A percentile compares a stretch with the other conserved stretches of the same genome.
Evolutionary conservation across 1,140 invertebrate genomes (phyloP).

Genomic region (Rhagoletis pomonella): DNA sequence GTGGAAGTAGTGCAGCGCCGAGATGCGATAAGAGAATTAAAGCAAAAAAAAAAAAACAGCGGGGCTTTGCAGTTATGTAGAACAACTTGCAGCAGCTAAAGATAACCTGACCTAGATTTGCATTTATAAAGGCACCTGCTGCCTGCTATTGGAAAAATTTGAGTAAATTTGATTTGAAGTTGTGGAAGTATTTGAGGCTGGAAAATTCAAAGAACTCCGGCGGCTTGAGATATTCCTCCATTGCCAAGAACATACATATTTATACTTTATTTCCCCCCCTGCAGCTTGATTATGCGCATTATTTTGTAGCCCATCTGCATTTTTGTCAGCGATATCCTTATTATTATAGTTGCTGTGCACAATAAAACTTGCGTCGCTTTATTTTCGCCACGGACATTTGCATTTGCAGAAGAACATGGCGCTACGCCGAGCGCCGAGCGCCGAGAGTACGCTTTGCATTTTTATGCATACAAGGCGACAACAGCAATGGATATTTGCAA

Average conservation of each 20-base stretch:
- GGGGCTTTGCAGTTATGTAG: neutral
- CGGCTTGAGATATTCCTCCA: neutral
- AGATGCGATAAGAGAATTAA: neutral
- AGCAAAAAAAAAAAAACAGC: neutral
- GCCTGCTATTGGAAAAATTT: neutral
- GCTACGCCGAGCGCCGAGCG: neutral
- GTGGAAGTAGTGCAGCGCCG: slow-evolving; percentile 22
- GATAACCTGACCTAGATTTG: slow-evolving; percentile 19
- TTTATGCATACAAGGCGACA: neutral
- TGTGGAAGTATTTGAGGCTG: neutral
- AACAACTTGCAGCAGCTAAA: neutral
- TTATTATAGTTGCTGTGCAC: neutral
- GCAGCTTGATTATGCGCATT: slow-evolving; percentile 9
- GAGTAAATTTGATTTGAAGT: neutral
- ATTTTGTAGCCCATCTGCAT: neutral
- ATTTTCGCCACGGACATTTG: neutral
- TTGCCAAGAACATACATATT: neutral
- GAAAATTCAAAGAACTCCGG: neutral
- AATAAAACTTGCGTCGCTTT: neutral
- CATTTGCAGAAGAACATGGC: slow-evolving; percentile 26
- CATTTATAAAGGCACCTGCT: neutral
- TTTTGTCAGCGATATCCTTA: neutral
- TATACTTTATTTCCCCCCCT: neutral
- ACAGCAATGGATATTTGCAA: neutral
- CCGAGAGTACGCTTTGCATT: neutral